A percentile compares a stretch with the other conserved stretches of the same genome.
Evolutionary conservation across 2,113 vertebrate genomes (phyloP).

Genomic region (Bufo bufo): DNA sequence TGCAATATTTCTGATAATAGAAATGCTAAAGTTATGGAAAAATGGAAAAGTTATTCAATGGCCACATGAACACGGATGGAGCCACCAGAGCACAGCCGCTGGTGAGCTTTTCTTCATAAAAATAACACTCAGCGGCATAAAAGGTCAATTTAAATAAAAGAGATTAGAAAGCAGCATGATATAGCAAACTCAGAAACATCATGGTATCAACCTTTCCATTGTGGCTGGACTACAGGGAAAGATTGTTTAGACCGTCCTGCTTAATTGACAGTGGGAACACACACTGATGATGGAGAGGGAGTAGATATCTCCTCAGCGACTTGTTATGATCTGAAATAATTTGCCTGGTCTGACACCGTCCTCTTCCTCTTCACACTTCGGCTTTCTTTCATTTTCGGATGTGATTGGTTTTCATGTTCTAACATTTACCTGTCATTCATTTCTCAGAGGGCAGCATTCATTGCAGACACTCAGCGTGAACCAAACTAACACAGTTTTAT

Average conservation of each 20-base stretch:
- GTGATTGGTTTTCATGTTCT: conserved; percentile 59
- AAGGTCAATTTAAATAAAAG: not conserved
- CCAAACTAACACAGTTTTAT: conserved; percentile 52
- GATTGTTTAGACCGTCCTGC: conserved; percentile 1
- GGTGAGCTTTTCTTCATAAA: not conserved
- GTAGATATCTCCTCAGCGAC: conserved; percentile 40
- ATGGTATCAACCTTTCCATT: conserved; percentile 24
- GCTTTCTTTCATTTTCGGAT: conserved; percentile 55
- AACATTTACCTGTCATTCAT: conserved; percentile 55
- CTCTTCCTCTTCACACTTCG: conserved; percentile 51
- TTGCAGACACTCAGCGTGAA: conserved; percentile 54
- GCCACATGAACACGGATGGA: not conserved
- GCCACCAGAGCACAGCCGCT: not conserved
- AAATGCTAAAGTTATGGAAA: no score
- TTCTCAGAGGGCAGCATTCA: conserved; percentile 36
- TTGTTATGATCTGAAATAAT: conserved; percentile 57
- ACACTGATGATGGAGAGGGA: conserved; percentile 20
- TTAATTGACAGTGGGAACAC: conserved; percentile 39
- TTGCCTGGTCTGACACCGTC: conserved; percentile 50
- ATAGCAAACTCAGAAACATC: not conserved
- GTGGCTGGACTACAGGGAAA: not conserved
- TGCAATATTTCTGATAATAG: not conserved
- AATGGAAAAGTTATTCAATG: not conserved
- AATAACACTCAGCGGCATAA: not conserved
- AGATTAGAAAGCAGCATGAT: not conserved